phyloP scores from a whole-genome alignment of 2,113 vertebrate genomes.

The Colistium nudipinnis region DNA sequence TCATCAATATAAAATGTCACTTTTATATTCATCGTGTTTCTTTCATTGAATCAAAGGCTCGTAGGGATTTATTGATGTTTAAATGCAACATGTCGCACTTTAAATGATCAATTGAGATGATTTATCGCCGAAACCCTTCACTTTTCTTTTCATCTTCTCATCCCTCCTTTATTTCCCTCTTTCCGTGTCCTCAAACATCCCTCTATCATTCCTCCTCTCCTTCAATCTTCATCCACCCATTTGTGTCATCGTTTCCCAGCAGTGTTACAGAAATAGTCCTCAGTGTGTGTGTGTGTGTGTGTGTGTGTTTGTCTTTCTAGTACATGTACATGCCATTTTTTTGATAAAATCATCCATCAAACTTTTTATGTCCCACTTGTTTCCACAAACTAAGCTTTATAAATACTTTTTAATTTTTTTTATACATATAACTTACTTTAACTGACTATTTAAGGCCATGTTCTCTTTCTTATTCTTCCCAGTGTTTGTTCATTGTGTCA shows the following conservation, averaged over 20 bases:
- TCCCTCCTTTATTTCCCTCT: constrained; percentile 3
- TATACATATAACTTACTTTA: too few relatives aligned
- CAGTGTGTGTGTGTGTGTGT: constrained; percentile 21
- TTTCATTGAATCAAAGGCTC: constrained; percentile 18
- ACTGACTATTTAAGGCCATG: too few relatives aligned
- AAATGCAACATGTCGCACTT: neutral
- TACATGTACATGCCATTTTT: too few relatives aligned
- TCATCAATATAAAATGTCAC: constrained; percentile 3
- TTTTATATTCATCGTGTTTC: neutral
- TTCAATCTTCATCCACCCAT: constrained; percentile 46
- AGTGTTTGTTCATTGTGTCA: too few relatives aligned
- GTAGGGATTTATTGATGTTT: constrained; percentile 16
- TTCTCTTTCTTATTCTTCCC: too few relatives aligned
- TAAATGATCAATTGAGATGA: neutral
- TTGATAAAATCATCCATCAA: too few relatives aligned
- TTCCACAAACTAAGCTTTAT: too few relatives aligned
- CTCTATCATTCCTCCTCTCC: constrained; percentile 8
- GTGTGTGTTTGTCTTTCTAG: neutral
- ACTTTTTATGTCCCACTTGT: too few relatives aligned
- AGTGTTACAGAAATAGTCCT: constrained; percentile 71
- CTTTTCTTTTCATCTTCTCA: constrained; percentile 1
- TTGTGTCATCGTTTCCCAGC: constrained; percentile 68
- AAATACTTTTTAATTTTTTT: too few relatives aligned
- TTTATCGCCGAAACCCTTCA: neutral
- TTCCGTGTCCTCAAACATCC: neutral